These are phyloP conservation scores for Bibio marci DNA, from an alignment of 2,888 invertebrate genomes.

Conservation along the genomic window DNA sequence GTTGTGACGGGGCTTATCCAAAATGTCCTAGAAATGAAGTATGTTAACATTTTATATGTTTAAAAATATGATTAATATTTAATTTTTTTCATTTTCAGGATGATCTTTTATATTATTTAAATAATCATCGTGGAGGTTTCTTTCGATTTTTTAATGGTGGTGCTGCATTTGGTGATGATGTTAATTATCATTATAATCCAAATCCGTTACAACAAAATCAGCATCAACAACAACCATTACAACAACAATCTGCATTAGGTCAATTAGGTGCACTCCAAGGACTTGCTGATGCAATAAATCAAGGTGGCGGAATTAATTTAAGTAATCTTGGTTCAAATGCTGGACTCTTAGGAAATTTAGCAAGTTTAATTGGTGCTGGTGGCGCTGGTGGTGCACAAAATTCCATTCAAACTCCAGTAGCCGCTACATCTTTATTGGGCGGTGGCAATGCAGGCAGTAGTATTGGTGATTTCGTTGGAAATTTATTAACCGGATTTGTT, in stretches of 20 bases:
- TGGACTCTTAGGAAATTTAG: conserved; percentile 8
- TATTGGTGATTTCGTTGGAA: conserved; percentile 8
- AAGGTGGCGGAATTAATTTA: conserved; percentile 9
- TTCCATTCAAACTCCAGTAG: not conserved
- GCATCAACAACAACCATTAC: conserved; percentile 3
- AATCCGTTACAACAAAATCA: conserved; percentile 4
- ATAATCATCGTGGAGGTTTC: conserved; percentile 74
- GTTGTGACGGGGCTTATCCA: conserved; percentile 39
- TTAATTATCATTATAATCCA: conserved; percentile 2
- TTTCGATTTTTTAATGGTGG: conserved; percentile 55
- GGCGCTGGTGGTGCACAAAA: not conserved
- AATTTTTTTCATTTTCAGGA: conserved; percentile 30
- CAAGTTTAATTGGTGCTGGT: conserved; percentile 7
- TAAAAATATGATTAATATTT: not conserved
- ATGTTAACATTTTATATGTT: conserved; percentile 2
- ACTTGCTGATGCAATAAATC: conserved; percentile 7
- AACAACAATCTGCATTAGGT: conserved; percentile 5
- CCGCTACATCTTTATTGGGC: not conserved
- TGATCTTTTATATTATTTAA: conserved; percentile 56
- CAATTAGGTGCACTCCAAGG: conserved; percentile 7
- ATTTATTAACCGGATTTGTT: conserved; percentile 11
- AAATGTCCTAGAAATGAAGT: conserved; percentile 50
- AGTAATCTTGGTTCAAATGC: conserved; percentile 10
- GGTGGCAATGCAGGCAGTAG: not conserved
- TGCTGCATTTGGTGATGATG: conserved; percentile 21